phyloP scores from a whole-genome alignment of 2,797 vertebrate species.

The Clangula hyemalis region DNA sequence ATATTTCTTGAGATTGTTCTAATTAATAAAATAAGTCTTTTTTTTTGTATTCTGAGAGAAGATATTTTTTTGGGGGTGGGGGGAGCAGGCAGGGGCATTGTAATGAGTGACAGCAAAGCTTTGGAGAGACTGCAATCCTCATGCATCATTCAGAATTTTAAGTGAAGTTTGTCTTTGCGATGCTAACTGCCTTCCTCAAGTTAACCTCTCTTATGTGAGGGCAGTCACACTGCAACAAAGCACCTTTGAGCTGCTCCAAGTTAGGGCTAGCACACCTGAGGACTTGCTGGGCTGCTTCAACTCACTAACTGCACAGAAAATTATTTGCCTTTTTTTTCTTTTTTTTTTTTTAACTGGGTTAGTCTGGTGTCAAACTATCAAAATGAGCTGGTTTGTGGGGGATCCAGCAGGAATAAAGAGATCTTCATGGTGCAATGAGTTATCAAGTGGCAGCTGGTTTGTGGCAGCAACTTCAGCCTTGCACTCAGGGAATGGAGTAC shows the following conservation, averaged over 20 bases:
- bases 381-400: not conserved
- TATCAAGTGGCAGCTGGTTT: not conserved
- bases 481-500: not conserved
- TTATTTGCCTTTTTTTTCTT: not conserved
- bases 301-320: not conserved
- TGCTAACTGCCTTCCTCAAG: not conserved
- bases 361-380: not conserved
- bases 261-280: not conserved
- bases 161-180: not conserved
- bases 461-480: not conserved
- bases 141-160: not conserved
- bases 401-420: not conserved
- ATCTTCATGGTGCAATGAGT: not conserved
- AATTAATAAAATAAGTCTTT: not conserved
- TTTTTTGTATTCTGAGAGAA: not conserved
- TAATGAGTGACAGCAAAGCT: not conserved
- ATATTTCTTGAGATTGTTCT: not conserved
- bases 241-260: not conserved
- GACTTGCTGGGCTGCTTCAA: not conserved
- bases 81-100: too few species aligned
- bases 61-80: rapidly evolving
- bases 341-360: not conserved
- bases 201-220: not conserved
- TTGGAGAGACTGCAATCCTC: not conserved
- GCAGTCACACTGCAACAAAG: not conserved